phyloP scores from a whole-genome alignment of 2,888 invertebrate genomes.

The Drosophila anomelani region DNA sequence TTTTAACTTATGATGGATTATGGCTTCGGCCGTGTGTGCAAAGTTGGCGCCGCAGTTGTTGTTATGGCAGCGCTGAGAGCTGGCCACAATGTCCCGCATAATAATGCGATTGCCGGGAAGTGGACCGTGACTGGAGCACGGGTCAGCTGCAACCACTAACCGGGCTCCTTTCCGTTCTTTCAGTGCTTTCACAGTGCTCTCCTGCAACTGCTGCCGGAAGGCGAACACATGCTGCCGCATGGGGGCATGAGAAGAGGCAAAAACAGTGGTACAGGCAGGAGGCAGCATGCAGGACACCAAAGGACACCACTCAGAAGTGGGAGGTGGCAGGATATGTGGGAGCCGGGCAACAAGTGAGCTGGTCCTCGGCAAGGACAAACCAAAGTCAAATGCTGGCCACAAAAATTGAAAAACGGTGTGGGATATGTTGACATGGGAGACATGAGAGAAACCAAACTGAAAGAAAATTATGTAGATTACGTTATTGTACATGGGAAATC shows the following conservation, averaged over 20 bases:
- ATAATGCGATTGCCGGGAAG: constrained; percentile 73
- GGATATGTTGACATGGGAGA: constrained; percentile 74
- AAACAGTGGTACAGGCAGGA: neutral
- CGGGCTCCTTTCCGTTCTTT: constrained; percentile 17
- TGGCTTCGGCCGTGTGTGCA: constrained; percentile 50
- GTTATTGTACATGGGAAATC: constrained; percentile 77
- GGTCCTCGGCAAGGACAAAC: constrained; percentile 44
- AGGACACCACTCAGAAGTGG: constrained; percentile 8
- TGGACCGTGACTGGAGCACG: constrained; percentile 41
- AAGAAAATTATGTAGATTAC: constrained; percentile 80
- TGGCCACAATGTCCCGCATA: constrained; percentile 66
- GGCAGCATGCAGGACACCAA: neutral
- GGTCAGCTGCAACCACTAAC: constrained; percentile 31
- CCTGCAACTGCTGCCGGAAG: constrained; percentile 56
- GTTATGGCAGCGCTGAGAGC: constrained; percentile 55
- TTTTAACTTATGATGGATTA: constrained; percentile 80
- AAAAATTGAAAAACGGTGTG: constrained; percentile 64
- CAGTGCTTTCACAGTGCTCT: constrained; percentile 13
- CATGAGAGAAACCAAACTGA: constrained; percentile 77
- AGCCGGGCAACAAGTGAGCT: constrained; percentile 64
- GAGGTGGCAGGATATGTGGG: constrained; percentile 4
- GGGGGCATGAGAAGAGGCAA: constrained; percentile 10
- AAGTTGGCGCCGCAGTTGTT: constrained; percentile 29
- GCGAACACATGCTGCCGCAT: constrained; percentile 67
- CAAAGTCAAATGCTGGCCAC: constrained; percentile 59